Percentiles rank a stretch among this genome's conserved stretches.
Conservation (phyloP, 2,113 vertebrate genomes). For the Halichoerus grypus region DNA sequence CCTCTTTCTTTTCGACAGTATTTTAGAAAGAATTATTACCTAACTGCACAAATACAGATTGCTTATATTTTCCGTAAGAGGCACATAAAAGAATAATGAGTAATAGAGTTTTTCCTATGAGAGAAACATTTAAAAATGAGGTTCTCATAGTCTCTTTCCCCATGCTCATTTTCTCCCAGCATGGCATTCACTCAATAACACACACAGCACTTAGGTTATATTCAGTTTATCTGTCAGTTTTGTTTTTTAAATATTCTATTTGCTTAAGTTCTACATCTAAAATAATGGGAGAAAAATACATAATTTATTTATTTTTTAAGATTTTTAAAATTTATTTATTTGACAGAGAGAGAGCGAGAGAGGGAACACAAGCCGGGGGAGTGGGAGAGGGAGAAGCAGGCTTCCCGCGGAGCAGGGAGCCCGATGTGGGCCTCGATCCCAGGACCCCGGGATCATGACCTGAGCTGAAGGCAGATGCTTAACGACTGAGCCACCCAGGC, state of each 20-base stretch:
- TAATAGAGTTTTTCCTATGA: background rate
- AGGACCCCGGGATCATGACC: too few species aligned
- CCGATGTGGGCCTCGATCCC: accelerated
- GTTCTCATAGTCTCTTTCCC: background rate
- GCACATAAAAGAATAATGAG: background rate
- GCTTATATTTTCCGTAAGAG: background rate
- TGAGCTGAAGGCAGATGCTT: too few species aligned
- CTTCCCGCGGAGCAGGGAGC: too few species aligned
- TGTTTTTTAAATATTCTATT: background rate
- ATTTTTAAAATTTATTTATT: too few species aligned
- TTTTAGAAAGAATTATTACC: background rate
- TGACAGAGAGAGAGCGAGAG: too few species aligned
- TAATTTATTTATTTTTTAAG: background rate
- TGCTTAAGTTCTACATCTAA: background rate
- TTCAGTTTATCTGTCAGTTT: background rate
- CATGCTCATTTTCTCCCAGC: background rate
- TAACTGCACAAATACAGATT: background rate
- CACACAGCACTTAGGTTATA: background rate
- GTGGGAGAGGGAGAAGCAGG: too few species aligned
- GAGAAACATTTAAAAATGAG: background rate
- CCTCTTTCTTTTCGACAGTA: background rate
- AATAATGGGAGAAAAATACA: background rate
- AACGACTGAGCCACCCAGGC: too few species aligned
- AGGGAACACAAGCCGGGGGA: too few species aligned
- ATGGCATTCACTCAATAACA: background rate